phyloP scores from a whole-genome alignment of 2,113 vertebrate genomes.

The Callipepla californica region DNA sequence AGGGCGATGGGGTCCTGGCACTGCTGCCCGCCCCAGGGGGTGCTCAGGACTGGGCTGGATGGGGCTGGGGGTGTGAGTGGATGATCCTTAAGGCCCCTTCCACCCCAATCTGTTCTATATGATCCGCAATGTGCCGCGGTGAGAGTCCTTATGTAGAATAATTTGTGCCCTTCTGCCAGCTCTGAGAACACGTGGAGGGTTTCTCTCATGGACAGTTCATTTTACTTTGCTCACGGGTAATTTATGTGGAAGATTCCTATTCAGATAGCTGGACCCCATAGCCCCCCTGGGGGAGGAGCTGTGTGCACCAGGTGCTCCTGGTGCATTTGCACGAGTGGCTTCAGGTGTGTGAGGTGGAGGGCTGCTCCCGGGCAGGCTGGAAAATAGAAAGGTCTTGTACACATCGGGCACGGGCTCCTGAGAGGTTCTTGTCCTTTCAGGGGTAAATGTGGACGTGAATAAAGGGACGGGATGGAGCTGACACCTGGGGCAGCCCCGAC shows the following conservation, averaged over 20 bases:
- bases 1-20: too few species aligned
- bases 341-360: not conserved
- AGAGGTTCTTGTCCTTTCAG: not conserved
- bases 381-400: not conserved
- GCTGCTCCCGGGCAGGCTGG: not conserved
- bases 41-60: too few species aligned
- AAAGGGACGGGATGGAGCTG: not conserved
- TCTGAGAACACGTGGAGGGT: fast-evolving
- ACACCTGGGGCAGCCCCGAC: not conserved
- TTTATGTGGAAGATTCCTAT: not conserved
- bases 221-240: not conserved
- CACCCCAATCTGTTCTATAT: too few species aligned
- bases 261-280: not conserved
- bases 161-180: not conserved
- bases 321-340: not conserved
- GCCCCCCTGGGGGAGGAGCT: not conserved
- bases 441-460: not conserved
- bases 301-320: not conserved
- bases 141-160: not conserved
- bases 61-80: too few species aligned
- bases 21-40: too few species aligned
- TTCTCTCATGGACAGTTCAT: not conserved
- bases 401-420: not conserved
- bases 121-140: not conserved
- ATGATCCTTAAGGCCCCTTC: too few species aligned